Evolutionary conservation across 2,113 vertebrate genomes (phyloP).

Genomic region (Cinclus mexicanus): DNA sequence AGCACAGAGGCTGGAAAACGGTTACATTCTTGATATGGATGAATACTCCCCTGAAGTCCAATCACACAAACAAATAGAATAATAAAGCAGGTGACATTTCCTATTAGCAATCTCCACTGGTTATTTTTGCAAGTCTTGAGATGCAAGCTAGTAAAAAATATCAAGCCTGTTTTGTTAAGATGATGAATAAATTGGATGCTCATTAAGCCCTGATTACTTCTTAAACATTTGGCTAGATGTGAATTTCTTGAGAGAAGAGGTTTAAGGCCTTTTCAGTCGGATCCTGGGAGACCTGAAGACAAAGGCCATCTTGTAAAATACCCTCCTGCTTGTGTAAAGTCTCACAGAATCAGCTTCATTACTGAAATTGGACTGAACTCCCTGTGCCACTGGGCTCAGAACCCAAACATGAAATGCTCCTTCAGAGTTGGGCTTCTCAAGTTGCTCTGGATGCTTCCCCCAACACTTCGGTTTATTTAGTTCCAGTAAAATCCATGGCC

Average conservation of each 20-base stretch:
- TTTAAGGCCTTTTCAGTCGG: background rate
- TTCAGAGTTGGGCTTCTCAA: background rate
- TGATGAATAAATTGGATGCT: background rate
- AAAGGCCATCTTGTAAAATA: background rate
- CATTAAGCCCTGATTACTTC: background rate
- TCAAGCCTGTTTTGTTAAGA: background rate
- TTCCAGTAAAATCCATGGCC: background rate
- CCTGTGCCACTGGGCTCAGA: background rate
- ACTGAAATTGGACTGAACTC: background rate
- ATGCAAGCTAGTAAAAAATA: background rate
- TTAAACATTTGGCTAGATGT: background rate
- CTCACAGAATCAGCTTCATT: background rate
- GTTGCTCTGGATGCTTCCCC: no score
- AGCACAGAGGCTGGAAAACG: background rate
- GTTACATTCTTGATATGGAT: background rate
- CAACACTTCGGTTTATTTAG: background rate
- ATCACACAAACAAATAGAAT: background rate
- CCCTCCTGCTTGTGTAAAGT: background rate
- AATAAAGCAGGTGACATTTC: background rate
- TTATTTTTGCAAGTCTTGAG: background rate
- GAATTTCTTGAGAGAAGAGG: background rate
- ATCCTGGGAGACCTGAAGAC: background rate
- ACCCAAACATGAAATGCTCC: rapidly evolving
- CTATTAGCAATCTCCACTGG: background rate
- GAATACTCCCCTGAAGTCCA: background rate